These are phyloP conservation scores for Tenualosa thibaudeaui DNA, from an alignment of 2,797 vertebrate species.

Conservation along the genomic window DNA sequence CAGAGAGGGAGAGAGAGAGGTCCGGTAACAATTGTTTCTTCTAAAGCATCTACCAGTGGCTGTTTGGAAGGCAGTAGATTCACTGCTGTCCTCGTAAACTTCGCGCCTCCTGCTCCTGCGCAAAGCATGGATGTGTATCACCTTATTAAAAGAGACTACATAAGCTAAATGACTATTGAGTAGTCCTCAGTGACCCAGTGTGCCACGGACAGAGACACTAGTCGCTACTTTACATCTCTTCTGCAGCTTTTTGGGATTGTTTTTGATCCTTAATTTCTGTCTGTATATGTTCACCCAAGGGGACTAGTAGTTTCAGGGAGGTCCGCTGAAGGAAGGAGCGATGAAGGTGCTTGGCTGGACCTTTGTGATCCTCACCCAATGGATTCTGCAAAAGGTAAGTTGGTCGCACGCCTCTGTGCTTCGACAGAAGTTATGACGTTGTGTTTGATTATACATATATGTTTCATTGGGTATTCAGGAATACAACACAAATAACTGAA, in stretches of 20 bases:
- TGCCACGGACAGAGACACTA: constrained; percentile 47
- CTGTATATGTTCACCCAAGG: constrained; percentile 72
- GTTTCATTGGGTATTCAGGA: neutral
- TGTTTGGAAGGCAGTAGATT: constrained; percentile 58
- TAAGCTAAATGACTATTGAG: constrained; percentile 56
- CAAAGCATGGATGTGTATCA: constrained; percentile 69
- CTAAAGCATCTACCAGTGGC: constrained; percentile 61
- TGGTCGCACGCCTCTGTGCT: constrained; percentile 35
- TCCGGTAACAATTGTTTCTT: constrained; percentile 47
- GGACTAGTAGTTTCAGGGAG: constrained; percentile 71
- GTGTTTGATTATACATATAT: neutral
- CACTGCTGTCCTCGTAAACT: constrained; percentile 57
- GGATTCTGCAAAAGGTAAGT: constrained; percentile 77
- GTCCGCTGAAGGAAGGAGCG: constrained; percentile 72
- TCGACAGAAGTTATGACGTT: neutral
- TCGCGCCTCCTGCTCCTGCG: constrained; percentile 57
- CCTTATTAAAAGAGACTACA: constrained; percentile 58
- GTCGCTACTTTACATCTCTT: constrained; percentile 51
- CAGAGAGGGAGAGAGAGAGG: constrained; percentile 27
- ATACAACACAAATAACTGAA: neutral
- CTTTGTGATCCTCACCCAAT: constrained; percentile 74
- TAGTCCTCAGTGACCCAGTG: constrained; percentile 54
- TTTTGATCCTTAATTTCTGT: constrained; percentile 54
- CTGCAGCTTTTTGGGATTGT: constrained; percentile 57
- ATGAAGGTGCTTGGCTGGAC: constrained; percentile 81